Conservation (phyloP, 2,888 invertebrate species). For the Phalera bucephala region DNA sequence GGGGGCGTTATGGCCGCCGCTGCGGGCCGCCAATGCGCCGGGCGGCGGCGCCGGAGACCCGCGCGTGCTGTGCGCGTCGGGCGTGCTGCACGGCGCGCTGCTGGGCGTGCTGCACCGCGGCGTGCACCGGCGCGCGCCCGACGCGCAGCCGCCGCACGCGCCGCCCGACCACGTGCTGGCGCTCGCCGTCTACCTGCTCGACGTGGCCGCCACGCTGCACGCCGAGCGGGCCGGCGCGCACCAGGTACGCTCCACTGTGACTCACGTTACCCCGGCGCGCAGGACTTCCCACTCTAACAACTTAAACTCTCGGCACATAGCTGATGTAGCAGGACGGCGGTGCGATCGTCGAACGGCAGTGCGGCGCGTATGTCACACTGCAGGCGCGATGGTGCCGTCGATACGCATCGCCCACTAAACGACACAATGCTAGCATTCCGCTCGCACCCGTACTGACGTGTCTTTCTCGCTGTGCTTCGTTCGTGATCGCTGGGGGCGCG, state of each 20-base stretch:
- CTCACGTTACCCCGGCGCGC: background rate
- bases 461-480: too few relatives aligned
- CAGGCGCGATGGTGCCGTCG: too few relatives aligned
- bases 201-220: conserved; percentile 87
- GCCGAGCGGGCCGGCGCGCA: conserved; percentile 41
- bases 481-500: too few relatives aligned
- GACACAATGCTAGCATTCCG: too few relatives aligned
- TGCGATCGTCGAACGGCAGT: too few relatives aligned
- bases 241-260: conserved; percentile 22
- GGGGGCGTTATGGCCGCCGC: conserved; percentile 70
- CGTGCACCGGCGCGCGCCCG: conserved; percentile 88
- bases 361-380: too few relatives aligned
- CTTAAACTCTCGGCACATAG: too few relatives aligned
- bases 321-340: too few relatives aligned
- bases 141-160: conserved; percentile 75
- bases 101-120: conserved; percentile 93
- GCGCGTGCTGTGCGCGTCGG: conserved; percentile 60
- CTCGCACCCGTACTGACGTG: too few relatives aligned
- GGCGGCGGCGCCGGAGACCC: conserved; percentile 59
- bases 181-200: conserved; percentile 92
- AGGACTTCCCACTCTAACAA: too few relatives aligned
- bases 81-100: conserved; percentile 82
- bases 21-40: conserved; percentile 40
- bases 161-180: conserved; percentile 94
- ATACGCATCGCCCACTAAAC: too few relatives aligned